Base-by-base conservation (phyloP, 2,797 vertebrate genomes). In the Cyprinella venusta region DNA sequence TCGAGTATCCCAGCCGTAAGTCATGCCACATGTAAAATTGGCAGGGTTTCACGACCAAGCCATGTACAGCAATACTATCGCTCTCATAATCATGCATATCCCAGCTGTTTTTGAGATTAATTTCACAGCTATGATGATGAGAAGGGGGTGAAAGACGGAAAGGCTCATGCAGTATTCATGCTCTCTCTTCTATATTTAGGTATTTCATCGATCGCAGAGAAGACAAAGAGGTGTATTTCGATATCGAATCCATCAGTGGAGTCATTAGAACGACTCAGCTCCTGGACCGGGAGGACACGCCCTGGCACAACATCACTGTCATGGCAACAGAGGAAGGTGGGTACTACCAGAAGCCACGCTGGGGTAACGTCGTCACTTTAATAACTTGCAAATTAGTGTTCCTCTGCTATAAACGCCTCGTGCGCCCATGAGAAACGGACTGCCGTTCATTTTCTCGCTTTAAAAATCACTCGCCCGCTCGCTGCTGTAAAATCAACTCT, bases 221-320 rank as follows among this genome's bases (percentile, higher is more conserved):
- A 78, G 95, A 95, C 79, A 96, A 94, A 67, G 94, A 95, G 0
- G 91, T 88, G 59, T 95, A 94, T 95, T 99, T 99, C 93, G 95
- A 94, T 72, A 96, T 99, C 13, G 96, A 99, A 67, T 91, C 95
- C 86, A 95, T 91, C 89, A 97, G 93, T n/a, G 98, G 98, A 63
- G 93, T 95, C 16, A 96, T 99, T 87, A 96, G 94, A 88, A 99
- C 97, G 2, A 94, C 94, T 64, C 96, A 95, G 86, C 90, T 92
- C 82, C 94, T 99, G 91, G 98, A 99, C 93, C 95, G 97, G 83
- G 98, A 99, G 83, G 95, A 97, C 86, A 93, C 90, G 61, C 91
- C 96, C 0, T 98, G 97, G 97, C 96, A 96, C 91, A 99, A 99
- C 92, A 96, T 99, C 91, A 98, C 97, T 76, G 96, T 98, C 88